These are phyloP conservation scores for Pteropus rufus DNA, from an alignment of 2,797 vertebrate species.

Conservation along the genomic window DNA sequence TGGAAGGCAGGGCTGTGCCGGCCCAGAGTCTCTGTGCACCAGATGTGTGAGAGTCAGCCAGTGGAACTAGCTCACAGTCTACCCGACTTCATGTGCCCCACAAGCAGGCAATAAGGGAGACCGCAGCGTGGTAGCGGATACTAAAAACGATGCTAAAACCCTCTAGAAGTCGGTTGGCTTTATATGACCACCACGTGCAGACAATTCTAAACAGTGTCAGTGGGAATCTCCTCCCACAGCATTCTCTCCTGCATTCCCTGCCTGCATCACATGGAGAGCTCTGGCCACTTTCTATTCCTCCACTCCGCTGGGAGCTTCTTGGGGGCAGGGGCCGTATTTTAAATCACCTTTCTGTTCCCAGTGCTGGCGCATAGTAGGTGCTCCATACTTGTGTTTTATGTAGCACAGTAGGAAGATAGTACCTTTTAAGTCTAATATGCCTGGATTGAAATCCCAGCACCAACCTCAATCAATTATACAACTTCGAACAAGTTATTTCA, in stretches of 20 bases:
- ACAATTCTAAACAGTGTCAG: not conserved
- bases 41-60: not conserved
- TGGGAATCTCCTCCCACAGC: not conserved
- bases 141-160: not conserved
- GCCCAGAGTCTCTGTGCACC: not conserved
- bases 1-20: not conserved
- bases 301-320: not conserved
- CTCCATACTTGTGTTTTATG: not conserved
- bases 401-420: not conserved
- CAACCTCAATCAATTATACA: not conserved
- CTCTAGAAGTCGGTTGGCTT: not conserved
- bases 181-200: not conserved
- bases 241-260: not conserved
- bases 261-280: not conserved
- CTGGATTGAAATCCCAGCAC: not conserved
- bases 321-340: not conserved
- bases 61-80: not conserved
- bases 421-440: not conserved
- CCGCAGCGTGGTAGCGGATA: accelerated
- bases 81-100: not conserved
- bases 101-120: no score
- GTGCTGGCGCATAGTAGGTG: not conserved
- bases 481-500: not conserved
- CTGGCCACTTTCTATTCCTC: not conserved
- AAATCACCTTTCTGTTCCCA: not conserved